A percentile compares a stretch with the other conserved stretches of the same genome.
Evolutionary conservation across 2,797 vertebrate genomes (phyloP).

Genomic region (Periparus ater): DNA sequence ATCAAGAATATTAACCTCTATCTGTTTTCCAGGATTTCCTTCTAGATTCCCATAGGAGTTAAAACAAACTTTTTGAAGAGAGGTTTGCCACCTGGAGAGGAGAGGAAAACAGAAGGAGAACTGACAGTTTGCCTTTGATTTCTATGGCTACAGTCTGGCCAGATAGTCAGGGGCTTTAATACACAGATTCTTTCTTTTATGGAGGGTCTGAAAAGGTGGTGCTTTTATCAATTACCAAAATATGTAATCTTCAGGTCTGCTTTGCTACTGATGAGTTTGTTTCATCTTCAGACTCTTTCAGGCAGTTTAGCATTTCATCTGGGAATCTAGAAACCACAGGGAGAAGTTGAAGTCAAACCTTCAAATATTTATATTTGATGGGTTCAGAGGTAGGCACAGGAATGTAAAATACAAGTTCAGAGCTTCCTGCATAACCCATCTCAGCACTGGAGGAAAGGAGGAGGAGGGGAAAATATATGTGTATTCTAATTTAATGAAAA

Average conservation of each 20-base stretch:
- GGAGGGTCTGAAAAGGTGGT: background rate
- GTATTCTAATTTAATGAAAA: slow-evolving; percentile 31
- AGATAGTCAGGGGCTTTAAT: background rate
- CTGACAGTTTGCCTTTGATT: background rate
- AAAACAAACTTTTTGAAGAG: background rate
- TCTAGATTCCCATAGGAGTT: background rate
- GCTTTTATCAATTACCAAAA: slow-evolving; percentile 15
- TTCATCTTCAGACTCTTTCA: slow-evolving; percentile 31
- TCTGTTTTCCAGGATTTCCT: background rate
- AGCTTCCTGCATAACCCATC: background rate
- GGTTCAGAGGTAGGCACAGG: background rate
- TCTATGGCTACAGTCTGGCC: background rate
- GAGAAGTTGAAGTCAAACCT: slow-evolving; percentile 35
- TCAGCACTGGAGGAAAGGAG: background rate
- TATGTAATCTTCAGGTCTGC: background rate
- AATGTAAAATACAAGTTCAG: slow-evolving; percentile 39
- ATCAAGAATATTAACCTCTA: background rate
- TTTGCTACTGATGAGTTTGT: background rate
- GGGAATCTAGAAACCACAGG: slow-evolving; percentile 30
- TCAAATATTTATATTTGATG: slow-evolving; percentile 34
- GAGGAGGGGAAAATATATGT: background rate
- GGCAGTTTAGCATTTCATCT: slow-evolving; percentile 23
- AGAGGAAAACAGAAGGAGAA: background rate
- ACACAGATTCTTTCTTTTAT: background rate
- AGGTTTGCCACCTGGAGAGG: background rate